Conservation (phyloP, 2,888 invertebrate genomes). For the Deilephila elpenor region DNA sequence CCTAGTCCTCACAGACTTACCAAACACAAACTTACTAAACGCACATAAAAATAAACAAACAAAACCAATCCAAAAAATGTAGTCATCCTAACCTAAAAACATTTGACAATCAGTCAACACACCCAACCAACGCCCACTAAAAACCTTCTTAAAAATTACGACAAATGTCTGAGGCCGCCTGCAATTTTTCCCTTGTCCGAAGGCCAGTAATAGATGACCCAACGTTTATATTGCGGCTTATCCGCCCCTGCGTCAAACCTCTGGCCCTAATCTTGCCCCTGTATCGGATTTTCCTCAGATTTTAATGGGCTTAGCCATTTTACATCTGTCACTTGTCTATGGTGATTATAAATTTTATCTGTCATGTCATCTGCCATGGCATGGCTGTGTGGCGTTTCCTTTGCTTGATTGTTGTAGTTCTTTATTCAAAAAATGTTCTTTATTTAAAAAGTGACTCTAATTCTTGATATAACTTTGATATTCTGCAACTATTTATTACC, state of each 20-base stretch:
- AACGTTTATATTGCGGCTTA: conserved; percentile 30
- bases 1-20: no score
- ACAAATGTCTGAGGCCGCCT: conserved; percentile 22
- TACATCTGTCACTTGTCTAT: conserved; percentile 30
- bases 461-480: no score
- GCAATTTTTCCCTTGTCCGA: conserved; percentile 27
- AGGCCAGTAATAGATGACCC: conserved; percentile 31
- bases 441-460: no score
- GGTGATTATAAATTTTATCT: conserved; percentile 26
- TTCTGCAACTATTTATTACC: no score
- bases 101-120: neutral
- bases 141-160: conserved; percentile 20
- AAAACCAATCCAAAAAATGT: neutral
- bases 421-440: no score
- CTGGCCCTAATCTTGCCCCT: conserved; percentile 31
- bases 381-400: neutral
- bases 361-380: conserved; percentile 3
- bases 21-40: no score
- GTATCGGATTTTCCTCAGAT: conserved; percentile 33
- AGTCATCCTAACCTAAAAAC: neutral
- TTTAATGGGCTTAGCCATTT: conserved; percentile 31
- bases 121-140: neutral
- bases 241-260: conserved; percentile 32
- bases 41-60: neutral
- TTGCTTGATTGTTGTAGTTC: neutral